Evolutionary conservation across 2,888 invertebrate species (phyloP).

Genomic region (Pachycephus smyrnensis): DNA sequence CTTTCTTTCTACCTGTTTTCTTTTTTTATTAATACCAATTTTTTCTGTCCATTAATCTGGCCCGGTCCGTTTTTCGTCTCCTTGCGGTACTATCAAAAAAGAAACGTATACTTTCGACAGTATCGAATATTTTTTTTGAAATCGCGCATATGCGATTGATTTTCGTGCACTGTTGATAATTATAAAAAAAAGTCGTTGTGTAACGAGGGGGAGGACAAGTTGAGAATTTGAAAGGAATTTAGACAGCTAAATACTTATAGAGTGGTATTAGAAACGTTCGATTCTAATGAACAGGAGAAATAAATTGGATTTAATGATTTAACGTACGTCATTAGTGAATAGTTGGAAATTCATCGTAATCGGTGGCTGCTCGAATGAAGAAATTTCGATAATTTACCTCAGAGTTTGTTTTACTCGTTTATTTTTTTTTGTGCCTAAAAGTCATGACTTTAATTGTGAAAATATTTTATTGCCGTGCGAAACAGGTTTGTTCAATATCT

Average conservation of each 20-base stretch:
- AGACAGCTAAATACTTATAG: neutral
- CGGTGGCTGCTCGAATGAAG: neutral
- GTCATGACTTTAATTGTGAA: neutral
- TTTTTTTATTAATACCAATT: neutral
- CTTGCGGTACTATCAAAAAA: neutral
- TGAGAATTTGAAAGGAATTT: neutral
- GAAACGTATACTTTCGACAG: neutral
- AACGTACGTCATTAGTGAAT: neutral
- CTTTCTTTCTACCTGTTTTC: neutral
- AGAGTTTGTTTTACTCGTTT: neutral
- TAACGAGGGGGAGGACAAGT: slow-evolving; percentile 6
- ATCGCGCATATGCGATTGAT: neutral
- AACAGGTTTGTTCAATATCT: neutral
- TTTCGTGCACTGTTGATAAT: neutral
- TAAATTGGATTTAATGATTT: neutral
- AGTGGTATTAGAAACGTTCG: neutral
- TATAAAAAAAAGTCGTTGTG: neutral
- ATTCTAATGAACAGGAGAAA: neutral
- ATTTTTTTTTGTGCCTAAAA: neutral
- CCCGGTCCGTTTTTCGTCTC: neutral
- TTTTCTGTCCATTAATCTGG: neutral
- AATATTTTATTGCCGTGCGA: neutral
- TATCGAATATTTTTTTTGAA: neutral
- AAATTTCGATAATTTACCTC: neutral
- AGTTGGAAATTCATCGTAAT: neutral